Base-by-base conservation (phyloP, 2,888 invertebrate genomes). In the Psylliodes chrysocephalus region DNA sequence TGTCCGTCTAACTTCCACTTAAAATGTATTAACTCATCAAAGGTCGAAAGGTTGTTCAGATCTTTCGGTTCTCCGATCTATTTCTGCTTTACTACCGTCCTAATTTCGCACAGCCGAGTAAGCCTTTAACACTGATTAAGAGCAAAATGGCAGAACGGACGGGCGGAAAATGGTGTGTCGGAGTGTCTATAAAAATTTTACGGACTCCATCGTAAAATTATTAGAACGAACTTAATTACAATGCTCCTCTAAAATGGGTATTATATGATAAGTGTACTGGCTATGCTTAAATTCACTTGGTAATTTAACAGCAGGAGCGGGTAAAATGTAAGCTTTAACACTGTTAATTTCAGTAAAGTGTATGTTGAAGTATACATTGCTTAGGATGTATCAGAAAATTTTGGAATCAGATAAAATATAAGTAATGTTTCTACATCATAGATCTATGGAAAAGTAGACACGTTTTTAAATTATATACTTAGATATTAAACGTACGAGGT, bases 61-160 rank as follows among this genome's bases (percentile, higher is more conserved):
- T n/a, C 28, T 40, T 40, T 54, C 42, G 40, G 42, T 40, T 55
- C 42, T 17, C 12, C 17, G 30, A 51, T 51, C 54, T 25, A 53
- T 19, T 38, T 55, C 54, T 15, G 25, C 14, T 55, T 55, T 55
- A 55, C 42, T 25, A 40, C 54, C 17, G 25, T 55, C 42, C 54
- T 55, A 55, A 55, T 55, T 55, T 42, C 28, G 10, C 53, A n/a
- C 35, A 55, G 42, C 18, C 15, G 28, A 55, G 25, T 19, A 42
- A 28, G 25, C 54, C 40, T 28, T 25, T 55, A 22, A 42, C 42
- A 44, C 8, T 55, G 54, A 55, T 42, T 55, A 42, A 40, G 19
- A 44, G n/a, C 17, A 44, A 44, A 44, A 44, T 44, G 17, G 18
- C 44, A 44, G n/a, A 44, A 44, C 17, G 44, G 44, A 17, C 44